Evolutionary conservation across 2,113 vertebrate species (phyloP).

Genomic region (Aspidoscelis tigris): DNA sequence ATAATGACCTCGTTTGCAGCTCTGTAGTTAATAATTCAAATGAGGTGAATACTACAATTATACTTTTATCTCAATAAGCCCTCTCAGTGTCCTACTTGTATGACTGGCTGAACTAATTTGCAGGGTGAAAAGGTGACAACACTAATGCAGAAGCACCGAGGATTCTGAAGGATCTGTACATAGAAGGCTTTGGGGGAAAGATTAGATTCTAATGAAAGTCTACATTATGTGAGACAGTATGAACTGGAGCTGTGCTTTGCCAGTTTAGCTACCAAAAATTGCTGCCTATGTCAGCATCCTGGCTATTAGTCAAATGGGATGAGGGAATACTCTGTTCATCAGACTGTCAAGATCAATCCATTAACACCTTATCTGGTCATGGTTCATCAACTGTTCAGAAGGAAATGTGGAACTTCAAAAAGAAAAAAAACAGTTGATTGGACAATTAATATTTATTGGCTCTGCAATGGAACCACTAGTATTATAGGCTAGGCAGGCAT

Average conservation of each 20-base stretch:
- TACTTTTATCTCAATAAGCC: neutral
- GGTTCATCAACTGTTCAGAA: neutral
- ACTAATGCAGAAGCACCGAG: slow-evolving; percentile 1
- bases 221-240: neutral
- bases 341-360: neutral
- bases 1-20: slow-evolving; percentile 19
- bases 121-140: slow-evolving; percentile 18
- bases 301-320: too few species aligned
- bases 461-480: too few species aligned
- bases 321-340: neutral
- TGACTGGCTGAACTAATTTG: neutral
- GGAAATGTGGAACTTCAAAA: neutral
- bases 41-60: slow-evolving; percentile 16
- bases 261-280: neutral
- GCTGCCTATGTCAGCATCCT: neutral
- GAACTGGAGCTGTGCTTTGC: neutral
- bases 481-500: too few species aligned
- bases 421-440: too few species aligned
- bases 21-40: slow-evolving; percentile 31
- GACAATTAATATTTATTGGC: too few species aligned
- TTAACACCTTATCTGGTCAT: neutral
- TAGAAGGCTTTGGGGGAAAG: neutral
- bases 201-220: neutral
- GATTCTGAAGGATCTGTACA: neutral
- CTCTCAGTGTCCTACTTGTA: neutral